These are phyloP conservation scores for Lepidochrysops patricia DNA, from an alignment of 2,888 invertebrate genomes.

Conservation along the genomic window DNA sequence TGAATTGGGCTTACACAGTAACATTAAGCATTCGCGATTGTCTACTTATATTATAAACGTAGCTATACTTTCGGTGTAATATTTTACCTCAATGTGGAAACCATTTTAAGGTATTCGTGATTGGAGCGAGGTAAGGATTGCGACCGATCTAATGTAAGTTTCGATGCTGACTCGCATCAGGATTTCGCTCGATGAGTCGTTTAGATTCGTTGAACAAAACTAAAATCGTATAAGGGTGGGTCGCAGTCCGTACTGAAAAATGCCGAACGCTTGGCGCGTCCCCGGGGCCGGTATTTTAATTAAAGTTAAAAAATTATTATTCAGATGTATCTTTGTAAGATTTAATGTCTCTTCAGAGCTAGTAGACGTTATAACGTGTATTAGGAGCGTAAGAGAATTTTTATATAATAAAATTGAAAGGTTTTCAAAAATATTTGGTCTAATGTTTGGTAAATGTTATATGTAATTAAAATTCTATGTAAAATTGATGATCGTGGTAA, in stretches of 20 bases:
- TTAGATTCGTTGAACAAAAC: neutral
- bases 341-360: constrained; percentile 41
- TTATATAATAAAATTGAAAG: constrained; percentile 18
- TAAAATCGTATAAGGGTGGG: neutral
- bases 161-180: neutral
- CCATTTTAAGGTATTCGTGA: constrained; percentile 25
- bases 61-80: constrained; percentile 40
- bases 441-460: constrained; percentile 52
- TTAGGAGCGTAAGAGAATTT: constrained; percentile 41
- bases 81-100: constrained; percentile 46
- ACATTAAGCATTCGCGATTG: constrained; percentile 40
- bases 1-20: constrained; percentile 49
- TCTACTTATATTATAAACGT: constrained; percentile 13
- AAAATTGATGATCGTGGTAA: constrained; percentile 37
- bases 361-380: constrained; percentile 48
- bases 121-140: neutral
- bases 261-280: constrained; percentile 14
- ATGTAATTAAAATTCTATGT: constrained; percentile 35
- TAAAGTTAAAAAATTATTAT: constrained; percentile 40
- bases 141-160: neutral
- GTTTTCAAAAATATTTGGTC: constrained; percentile 38
- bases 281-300: constrained; percentile 32
- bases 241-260: neutral
- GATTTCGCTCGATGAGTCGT: neutral
- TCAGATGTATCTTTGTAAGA: constrained; percentile 35